A percentile compares a stretch with the other conserved stretches of the same genome.
These are phyloP conservation scores for Pygocentrus nattereri DNA, from an alignment of 2,797 vertebrate species.

Conservation along the genomic window DNA sequence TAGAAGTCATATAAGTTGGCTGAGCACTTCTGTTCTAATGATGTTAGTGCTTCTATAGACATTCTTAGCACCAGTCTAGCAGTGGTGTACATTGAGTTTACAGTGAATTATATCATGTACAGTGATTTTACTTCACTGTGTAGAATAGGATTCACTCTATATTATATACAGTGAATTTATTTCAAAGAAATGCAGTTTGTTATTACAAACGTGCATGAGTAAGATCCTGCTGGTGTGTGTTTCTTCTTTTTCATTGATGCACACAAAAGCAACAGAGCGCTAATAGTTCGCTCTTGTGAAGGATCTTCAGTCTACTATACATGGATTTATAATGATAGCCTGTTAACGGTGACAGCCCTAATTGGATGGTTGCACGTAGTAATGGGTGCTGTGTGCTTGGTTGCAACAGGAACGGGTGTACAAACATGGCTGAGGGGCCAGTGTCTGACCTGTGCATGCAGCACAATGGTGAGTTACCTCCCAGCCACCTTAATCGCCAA, in stretches of 20 bases:
- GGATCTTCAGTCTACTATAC: too few relatives aligned
- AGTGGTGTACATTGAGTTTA: not conserved
- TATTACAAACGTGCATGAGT: too few relatives aligned
- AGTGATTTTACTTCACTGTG: too few relatives aligned
- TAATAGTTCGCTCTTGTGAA: not conserved
- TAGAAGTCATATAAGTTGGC: too few relatives aligned
- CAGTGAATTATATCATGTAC: not conserved
- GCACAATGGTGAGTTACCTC: conserved; percentile 77
- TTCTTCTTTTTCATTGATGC: too few relatives aligned
- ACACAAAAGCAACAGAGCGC: too few relatives aligned
- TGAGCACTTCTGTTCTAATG: too few relatives aligned
- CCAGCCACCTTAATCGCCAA: conserved; percentile 45
- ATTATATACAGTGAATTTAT: too few relatives aligned
- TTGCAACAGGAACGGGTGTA: conserved; percentile 77
- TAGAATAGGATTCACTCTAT: too few relatives aligned
- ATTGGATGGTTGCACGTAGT: conserved; percentile 33
- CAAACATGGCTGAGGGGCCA: conserved; percentile 68
- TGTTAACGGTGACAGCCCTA: not conserved
- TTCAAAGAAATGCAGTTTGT: too few relatives aligned
- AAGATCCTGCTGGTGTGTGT: too few relatives aligned
- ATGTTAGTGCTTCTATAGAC: not conserved
- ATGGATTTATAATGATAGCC: too few relatives aligned
- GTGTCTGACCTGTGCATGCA: conserved; percentile 63
- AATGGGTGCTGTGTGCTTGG: conserved; percentile 72
- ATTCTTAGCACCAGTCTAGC: not conserved